phyloP scores from a whole-genome alignment of 2,888 invertebrate species.

The Lathronympha strigana region DNA sequence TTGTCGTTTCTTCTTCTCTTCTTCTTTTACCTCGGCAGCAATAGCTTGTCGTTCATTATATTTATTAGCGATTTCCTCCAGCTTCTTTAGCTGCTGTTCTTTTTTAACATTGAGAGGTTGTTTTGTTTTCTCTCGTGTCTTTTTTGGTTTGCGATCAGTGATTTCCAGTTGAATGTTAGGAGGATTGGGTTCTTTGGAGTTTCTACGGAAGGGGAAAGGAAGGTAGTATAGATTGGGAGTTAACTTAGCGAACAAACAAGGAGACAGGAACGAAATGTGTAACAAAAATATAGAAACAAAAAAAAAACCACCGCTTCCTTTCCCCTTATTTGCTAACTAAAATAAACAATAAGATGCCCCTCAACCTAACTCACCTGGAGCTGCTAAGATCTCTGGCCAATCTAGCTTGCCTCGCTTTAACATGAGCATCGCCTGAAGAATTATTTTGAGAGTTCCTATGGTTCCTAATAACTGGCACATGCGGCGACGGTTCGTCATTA shows the following conservation, averaged over 20 bases:
- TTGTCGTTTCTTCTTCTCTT: slow-evolving; percentile 33
- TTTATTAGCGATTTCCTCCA: slow-evolving; percentile 71
- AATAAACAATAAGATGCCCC: slow-evolving; percentile 16
- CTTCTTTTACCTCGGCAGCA: slow-evolving; percentile 45
- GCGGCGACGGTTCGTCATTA: slow-evolving; percentile 70
- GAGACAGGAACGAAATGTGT: slow-evolving; percentile 71
- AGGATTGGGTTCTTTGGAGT: slow-evolving; percentile 59
- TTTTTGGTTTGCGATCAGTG: slow-evolving; percentile 60
- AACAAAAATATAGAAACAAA: slow-evolving; percentile 43
- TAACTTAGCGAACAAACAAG: slow-evolving; percentile 69
- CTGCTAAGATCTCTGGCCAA: slow-evolving; percentile 76
- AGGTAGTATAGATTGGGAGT: slow-evolving; percentile 54
- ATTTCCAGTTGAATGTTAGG: slow-evolving; percentile 62
- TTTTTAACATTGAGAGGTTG: slow-evolving; percentile 62
- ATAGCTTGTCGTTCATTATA: slow-evolving; percentile 63
- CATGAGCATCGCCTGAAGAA: slow-evolving; percentile 72
- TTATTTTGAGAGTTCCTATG: slow-evolving; percentile 63
- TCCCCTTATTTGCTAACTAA: slow-evolving; percentile 78
- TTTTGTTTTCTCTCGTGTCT: slow-evolving; percentile 52
- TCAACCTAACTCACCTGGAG: slow-evolving; percentile 62
- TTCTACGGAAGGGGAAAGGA: slow-evolving; percentile 80
- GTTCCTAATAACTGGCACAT: slow-evolving; percentile 75
- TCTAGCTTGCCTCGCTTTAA: slow-evolving; percentile 76
- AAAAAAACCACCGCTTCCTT: slow-evolving; percentile 68
- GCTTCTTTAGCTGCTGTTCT: slow-evolving; percentile 69